phyloP scores from a whole-genome alignment of 2,888 invertebrate species.

The Limnephilus lunatus region DNA sequence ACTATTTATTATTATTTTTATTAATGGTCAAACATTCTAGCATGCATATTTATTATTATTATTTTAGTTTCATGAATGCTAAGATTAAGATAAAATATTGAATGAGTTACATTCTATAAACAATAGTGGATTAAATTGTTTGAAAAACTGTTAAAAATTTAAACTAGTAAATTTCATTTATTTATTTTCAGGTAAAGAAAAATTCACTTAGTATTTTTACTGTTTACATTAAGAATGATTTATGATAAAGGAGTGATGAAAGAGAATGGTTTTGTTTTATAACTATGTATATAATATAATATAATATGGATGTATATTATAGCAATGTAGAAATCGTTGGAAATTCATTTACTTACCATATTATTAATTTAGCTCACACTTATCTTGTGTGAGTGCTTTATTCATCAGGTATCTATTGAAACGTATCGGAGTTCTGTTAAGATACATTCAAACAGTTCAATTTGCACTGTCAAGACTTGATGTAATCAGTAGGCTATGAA shows the following conservation, averaged over 20 bases:
- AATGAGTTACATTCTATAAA: not conserved
- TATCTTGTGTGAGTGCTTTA: not conserved
- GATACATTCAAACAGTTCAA: slow-evolving; percentile 7
- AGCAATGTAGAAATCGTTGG: not conserved
- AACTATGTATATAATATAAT: not conserved
- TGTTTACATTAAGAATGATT: not conserved
- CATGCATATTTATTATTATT: slow-evolving; percentile 2
- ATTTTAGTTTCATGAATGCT: not conserved
- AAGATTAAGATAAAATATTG: not conserved
- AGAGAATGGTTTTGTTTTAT: not conserved
- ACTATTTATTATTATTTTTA: slow-evolving; percentile 4
- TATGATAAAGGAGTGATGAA: not conserved
- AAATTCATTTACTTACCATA: not conserved
- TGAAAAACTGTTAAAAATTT: not conserved
- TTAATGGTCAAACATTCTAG: slow-evolving; percentile 18
- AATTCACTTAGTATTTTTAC: not conserved
- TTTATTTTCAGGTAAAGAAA: not conserved
- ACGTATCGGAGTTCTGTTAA: not conserved
- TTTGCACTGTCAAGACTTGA: not conserved
- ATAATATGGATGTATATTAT: not conserved
- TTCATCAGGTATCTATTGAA: slow-evolving; percentile 5
- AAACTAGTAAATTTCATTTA: not conserved
- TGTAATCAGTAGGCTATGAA: not conserved
- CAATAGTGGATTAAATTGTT: not conserved
- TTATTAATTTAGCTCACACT: not conserved